phyloP scores from a whole-genome alignment of 2,888 invertebrate species.

The Hemithea aestivaria region DNA sequence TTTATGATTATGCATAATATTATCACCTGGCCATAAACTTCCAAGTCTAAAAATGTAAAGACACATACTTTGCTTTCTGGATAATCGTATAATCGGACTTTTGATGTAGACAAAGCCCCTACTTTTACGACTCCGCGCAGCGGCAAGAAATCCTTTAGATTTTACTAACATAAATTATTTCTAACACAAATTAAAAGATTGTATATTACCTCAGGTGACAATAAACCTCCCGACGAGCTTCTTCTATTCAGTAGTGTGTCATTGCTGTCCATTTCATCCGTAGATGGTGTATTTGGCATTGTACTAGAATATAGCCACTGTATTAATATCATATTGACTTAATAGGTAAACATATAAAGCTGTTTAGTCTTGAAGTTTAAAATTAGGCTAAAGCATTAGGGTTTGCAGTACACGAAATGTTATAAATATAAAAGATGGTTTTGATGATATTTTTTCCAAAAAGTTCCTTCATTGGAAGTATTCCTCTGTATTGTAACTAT shows the following conservation, averaged over 20 bases:
- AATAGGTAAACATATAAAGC: slow-evolving; percentile 12
- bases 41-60: too few species aligned
- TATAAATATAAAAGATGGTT: slow-evolving; percentile 15
- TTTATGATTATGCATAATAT: too few species aligned
- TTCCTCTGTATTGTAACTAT: too few species aligned
- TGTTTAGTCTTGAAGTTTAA: slow-evolving; percentile 7
- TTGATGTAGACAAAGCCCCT: too few species aligned
- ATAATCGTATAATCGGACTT: too few species aligned
- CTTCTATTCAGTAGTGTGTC: slow-evolving; percentile 82
- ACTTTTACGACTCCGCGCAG: too few species aligned
- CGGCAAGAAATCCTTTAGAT: too few species aligned
- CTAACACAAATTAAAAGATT: too few species aligned
- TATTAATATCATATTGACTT: slow-evolving; percentile 8
- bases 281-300: slow-evolving; percentile 85
- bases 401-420: slow-evolving; percentile 28
- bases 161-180: too few species aligned
- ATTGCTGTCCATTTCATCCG: slow-evolving; percentile 80
- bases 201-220: slow-evolving; percentile 93
- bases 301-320: slow-evolving; percentile 62
- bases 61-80: too few species aligned
- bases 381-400: slow-evolving; percentile 17
- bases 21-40: too few species aligned
- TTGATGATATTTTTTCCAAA: slow-evolving; percentile 21
- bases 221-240: slow-evolving; percentile 88
- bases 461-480: too few species aligned